These are phyloP conservation scores for Ricordea florida DNA, from an alignment of 92 coral and sea anemone genomes.

Conservation along the genomic window DNA sequence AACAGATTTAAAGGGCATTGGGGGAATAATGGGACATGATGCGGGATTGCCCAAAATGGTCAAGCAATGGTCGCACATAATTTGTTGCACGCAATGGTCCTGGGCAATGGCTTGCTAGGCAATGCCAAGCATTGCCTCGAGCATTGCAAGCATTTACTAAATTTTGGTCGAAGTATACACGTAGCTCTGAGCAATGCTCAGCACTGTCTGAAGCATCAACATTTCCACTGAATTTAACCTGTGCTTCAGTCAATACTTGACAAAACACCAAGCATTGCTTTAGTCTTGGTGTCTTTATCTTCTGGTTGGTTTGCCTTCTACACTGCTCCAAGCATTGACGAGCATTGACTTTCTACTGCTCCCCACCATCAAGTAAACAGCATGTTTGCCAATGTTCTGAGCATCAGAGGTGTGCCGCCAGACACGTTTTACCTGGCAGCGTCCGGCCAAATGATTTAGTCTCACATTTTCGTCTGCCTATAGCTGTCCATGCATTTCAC, in stretches of 20 bases:
- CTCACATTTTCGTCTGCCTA: not conserved
- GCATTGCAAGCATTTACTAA: constrained; percentile 10
- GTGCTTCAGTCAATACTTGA: constrained; percentile 11
- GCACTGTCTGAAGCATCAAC: constrained; percentile 32
- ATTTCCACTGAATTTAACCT: constrained; percentile 27
- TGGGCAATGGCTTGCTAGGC: constrained; percentile 11
- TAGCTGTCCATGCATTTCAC: not conserved
- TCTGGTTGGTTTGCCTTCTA: constrained; percentile 28
- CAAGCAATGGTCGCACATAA: constrained; percentile 16
- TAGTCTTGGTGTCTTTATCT: constrained; percentile 11
- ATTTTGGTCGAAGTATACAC: not conserved
- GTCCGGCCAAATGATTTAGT: not conserved
- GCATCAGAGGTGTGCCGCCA: constrained; percentile 32
- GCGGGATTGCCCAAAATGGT: constrained; percentile 34
- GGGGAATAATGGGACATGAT: constrained; percentile 26
- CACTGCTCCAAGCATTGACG: constrained; percentile 36
- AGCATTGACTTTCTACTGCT: constrained; percentile 40
- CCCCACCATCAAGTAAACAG: constrained; percentile 35
- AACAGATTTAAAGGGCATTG: constrained; percentile 6
- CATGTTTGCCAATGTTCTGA: constrained; percentile 31
- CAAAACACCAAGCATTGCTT: constrained; percentile 6
- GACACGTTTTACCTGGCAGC: constrained; percentile 11
- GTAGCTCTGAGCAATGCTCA: constrained; percentile 4
- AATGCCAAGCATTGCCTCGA: constrained; percentile 1
- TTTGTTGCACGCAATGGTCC: constrained; percentile 8